These are phyloP conservation scores for Nyctibius grandis DNA, from an alignment of 2,797 vertebrate genomes.

Conservation along the genomic window DNA sequence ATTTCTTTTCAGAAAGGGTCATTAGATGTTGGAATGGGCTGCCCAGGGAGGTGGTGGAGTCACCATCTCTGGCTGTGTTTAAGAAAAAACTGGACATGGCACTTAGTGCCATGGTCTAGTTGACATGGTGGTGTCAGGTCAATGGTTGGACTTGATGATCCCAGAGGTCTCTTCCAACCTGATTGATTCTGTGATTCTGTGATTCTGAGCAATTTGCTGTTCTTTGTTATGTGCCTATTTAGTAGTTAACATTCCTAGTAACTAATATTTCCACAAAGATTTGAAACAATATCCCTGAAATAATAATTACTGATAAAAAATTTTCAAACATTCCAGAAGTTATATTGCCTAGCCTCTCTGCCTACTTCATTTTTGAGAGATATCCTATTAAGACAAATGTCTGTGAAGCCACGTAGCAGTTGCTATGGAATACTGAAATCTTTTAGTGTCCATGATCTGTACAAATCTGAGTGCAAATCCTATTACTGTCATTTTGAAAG, in stretches of 20 bases:
- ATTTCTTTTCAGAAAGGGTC: too few species aligned
- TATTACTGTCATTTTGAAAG: background rate
- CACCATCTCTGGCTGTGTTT: too few species aligned
- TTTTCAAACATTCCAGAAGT: background rate
- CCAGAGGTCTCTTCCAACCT: too few species aligned
- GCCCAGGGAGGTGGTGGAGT: too few species aligned
- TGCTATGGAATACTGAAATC: background rate
- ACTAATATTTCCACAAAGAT: background rate
- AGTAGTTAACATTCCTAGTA: background rate
- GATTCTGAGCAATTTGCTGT: background rate
- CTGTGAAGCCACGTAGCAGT: background rate
- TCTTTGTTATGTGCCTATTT: background rate
- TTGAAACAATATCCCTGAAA: background rate
- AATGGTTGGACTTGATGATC: too few species aligned
- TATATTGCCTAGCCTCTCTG: background rate
- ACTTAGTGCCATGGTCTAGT: too few species aligned
- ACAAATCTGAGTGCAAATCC: background rate
- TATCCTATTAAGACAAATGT: background rate
- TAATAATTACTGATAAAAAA: background rate
- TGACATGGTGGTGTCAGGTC: too few species aligned
- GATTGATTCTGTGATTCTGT: too few species aligned
- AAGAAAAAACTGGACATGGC: too few species aligned
- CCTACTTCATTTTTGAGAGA: background rate
- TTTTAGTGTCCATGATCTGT: background rate
- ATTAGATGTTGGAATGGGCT: too few species aligned